phyloP scores from a whole-genome alignment of 1,140 invertebrate species.

The Aporrectodea caliginosa region DNA sequence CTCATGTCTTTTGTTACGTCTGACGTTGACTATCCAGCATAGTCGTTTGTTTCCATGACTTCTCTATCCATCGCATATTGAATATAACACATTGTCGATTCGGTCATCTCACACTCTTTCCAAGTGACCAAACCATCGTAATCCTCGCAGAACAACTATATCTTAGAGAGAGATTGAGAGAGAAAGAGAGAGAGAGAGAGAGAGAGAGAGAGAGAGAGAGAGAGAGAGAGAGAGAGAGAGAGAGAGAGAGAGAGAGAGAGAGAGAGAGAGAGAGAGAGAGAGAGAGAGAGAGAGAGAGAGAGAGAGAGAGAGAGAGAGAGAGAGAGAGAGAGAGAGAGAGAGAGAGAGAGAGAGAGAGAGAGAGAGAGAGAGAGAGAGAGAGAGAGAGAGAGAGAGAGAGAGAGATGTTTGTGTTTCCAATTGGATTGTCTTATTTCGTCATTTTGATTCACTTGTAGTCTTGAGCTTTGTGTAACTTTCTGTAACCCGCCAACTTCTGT shows the following conservation, averaged over 20 bases:
- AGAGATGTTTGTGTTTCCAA: too few species aligned
- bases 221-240: slow-evolving; percentile 6
- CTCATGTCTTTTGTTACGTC: too few species aligned
- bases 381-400: slow-evolving; percentile 6
- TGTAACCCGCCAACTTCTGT: too few species aligned
- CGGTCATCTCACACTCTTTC: too few species aligned
- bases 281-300: slow-evolving; percentile 7
- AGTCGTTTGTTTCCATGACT: too few species aligned
- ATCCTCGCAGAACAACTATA: too few species aligned
- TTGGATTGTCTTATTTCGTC: too few species aligned
- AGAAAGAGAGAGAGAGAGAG: slow-evolving; percentile 5
- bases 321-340: slow-evolving; percentile 8
- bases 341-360: slow-evolving; percentile 8
- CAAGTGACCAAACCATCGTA: too few species aligned
- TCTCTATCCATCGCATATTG: too few species aligned
- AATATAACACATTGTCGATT: not conserved
- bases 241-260: slow-evolving; percentile 8
- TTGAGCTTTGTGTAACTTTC: too few species aligned
- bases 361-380: slow-evolving; percentile 9
- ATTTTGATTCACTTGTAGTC: too few species aligned
- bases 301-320: slow-evolving; percentile 6
- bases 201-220: slow-evolving; percentile 8
- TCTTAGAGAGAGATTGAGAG: slow-evolving; percentile 8
- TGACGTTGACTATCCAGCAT: too few species aligned
- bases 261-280: slow-evolving; percentile 8